Evolutionary conservation across 2,888 invertebrate species (phyloP), one percentile per base, ranked within the genome.

Genomic region (Drosophila cracens): DNA sequence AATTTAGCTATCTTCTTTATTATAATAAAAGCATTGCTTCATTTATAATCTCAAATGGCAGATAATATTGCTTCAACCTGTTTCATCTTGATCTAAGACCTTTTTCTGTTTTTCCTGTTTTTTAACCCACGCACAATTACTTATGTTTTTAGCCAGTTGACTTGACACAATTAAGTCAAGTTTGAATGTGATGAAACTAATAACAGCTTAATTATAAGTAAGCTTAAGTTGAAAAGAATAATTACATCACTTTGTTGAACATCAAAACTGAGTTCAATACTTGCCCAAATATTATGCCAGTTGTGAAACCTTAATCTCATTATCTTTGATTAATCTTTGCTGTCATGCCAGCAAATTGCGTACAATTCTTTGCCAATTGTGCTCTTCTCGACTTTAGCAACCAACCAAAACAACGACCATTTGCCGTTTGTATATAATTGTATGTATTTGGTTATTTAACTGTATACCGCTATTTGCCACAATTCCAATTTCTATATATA

Each of bases 401-500:
- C n/a, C 43, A 43, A 25, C 7, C 34, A 34, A 51, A 29, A n/a
- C 36, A n/a, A 29, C 49, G 49, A 40, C 36, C 68, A 64, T 59
- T 71, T 83, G 67, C 62, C 69, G 70, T 11, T 49, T 57, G 38
- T 25, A 46, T 49, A 33, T 48, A 43, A 54, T 58, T 61, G 34
- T 61, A 46, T 61, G 62, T 68, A 67, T 71, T 70, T 74, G 60
- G 68, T 79, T 72, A 75, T 29, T 62, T 75, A 71, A 76, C 87
- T 74, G 66, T 78, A 58, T 62, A 76, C 85, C 82, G 85, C 75
- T 87, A 80, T 80, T 74, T 76, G 87, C 85, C 89, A 80, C 76
- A 84, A 82, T 84, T 89, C 72, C 82, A 76, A 81, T 87, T 89
- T 81, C 82, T 87, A 82, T 78, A 33, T 53, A 46, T 46, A 89